Base-by-base conservation (phyloP, 2,113 vertebrate species). In the Bubo bubo region DNA sequence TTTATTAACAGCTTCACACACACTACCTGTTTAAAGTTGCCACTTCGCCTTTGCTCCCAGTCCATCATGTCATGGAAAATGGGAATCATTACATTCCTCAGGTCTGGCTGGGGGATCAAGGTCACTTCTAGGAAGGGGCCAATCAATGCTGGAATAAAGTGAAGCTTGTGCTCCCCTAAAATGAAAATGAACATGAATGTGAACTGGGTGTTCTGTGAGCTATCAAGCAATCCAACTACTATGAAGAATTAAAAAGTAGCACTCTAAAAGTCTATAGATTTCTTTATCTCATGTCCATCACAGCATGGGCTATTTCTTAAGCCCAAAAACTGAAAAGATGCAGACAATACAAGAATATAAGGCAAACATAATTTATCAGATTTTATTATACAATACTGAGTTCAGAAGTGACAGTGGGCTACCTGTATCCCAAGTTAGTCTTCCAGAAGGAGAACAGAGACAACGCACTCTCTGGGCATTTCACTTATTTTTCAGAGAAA, bases 1-100 rank as follows among this genome's bases (percentile, higher is more conserved):
- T 87, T 80, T 18, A 71, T 32, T 30, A 86, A 53, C 6, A 58
- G 47, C 26, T 53, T 81, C 58, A 62, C 26, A 71, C 39, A 59
- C 62, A 71, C 52, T 96, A 99, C 99, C 99, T 99, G 99, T 92
- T 99, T 99, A 88, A 99, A 99, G 97, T 99, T 99, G 74, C 99
- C 99, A 30, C 99, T 99, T 84, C 99, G 98, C 43, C 99, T 98
- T 98, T 99, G 99, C 94, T 99, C 99, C 99, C 99, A 99, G 93
- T 99, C 99, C 99, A 99, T 99, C 99, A 99, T 99, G 97, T 99
- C 99, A 30, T 99, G 99, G 96, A 99, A 99, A 97, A 99, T 99
- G 52, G 99, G 99, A 97, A 99, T 99, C 99, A 99, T 99, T 94
- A 99, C 99, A 87, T 99, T 99, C 79, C 99, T 98, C 81, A 99